Percentiles rank a stretch among this genome's conserved stretches.
Evolutionary conservation across 2,888 invertebrate genomes (phyloP).

Genomic region (Orthosia gothica): DNA sequence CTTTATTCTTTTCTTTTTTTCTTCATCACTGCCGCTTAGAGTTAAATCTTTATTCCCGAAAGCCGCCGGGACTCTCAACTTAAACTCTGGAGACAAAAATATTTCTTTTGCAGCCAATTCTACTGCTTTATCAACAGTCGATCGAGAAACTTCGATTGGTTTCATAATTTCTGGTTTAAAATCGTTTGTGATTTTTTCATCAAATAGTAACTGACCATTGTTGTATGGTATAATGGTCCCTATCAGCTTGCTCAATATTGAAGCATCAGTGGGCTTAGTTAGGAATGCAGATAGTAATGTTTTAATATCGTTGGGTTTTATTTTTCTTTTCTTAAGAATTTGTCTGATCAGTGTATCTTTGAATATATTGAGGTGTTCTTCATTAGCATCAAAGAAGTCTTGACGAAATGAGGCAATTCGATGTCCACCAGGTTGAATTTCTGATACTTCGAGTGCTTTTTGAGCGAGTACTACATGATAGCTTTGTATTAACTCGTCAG

Average conservation of each 20-base stretch:
- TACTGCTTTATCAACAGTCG: slow-evolving; percentile 41
- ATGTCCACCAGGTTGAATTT: background rate
- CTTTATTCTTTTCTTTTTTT: background rate
- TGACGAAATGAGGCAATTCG: background rate
- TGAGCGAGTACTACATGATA: slow-evolving; percentile 5
- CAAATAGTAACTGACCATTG: slow-evolving; percentile 31
- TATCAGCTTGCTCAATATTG: slow-evolving; percentile 29
- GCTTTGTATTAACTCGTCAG: background rate
- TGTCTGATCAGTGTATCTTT: background rate
- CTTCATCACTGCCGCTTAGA: slow-evolving; percentile 33
- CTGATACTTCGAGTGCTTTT: background rate
- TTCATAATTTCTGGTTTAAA: slow-evolving; percentile 17
- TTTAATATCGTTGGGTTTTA: background rate
- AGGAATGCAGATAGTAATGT: background rate
- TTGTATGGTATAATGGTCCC: slow-evolving; percentile 25
- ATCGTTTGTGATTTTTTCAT: slow-evolving; percentile 9
- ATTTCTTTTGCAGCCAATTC: slow-evolving; percentile 31
- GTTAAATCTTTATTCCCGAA: slow-evolving; percentile 61
- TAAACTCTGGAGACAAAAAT: slow-evolving; percentile 35
- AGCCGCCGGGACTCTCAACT: slow-evolving; percentile 40
- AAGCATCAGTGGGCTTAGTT: background rate
- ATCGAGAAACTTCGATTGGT: slow-evolving; percentile 14
- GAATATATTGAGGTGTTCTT: background rate
- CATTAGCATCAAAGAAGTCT: background rate
- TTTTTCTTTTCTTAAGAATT: background rate